A percentile compares a stretch with the other conserved stretches of the same genome.
phyloP scores from a whole-genome alignment of 2,888 invertebrate genomes.

The Pelosia muscerda region DNA sequence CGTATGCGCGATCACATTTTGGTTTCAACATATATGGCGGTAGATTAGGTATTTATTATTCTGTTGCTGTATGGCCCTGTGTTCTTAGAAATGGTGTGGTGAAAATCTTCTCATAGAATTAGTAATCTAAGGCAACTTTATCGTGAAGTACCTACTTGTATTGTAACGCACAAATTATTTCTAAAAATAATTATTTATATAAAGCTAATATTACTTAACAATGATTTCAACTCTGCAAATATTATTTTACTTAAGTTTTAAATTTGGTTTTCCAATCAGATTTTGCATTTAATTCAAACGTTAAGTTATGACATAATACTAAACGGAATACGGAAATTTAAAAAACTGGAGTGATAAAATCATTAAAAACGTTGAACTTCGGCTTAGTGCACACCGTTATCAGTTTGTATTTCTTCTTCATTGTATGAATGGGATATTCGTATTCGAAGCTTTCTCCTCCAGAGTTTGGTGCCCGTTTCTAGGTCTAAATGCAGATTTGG shows the following conservation, averaged over 20 bases:
- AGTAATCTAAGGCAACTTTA: slow-evolving; percentile 40
- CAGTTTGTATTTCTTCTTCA: not conserved
- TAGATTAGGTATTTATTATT: too few species aligned
- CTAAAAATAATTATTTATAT: slow-evolving; percentile 34
- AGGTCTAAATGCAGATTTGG: too few species aligned
- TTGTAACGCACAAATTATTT: slow-evolving; percentile 44
- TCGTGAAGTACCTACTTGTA: slow-evolving; percentile 31
- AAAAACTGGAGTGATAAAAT: not conserved
- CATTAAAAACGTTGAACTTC: not conserved
- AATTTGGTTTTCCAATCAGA: slow-evolving; percentile 27
- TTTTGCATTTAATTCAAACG: slow-evolving; percentile 19
- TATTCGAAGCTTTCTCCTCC: too few species aligned
- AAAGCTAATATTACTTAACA: slow-evolving; percentile 33
- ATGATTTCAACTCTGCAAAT: slow-evolving; percentile 29
- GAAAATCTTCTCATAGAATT: slow-evolving; percentile 32
- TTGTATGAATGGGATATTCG: too few species aligned
- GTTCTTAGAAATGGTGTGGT: not conserved
- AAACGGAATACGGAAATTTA: not conserved
- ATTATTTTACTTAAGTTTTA: slow-evolving; percentile 25
- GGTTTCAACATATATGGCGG: too few species aligned
- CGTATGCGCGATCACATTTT: too few species aligned
- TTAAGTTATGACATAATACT: slow-evolving; percentile 5
- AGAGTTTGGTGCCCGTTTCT: too few species aligned
- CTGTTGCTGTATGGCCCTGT: slow-evolving; percentile 18
- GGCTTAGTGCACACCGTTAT: not conserved